Base-by-base conservation (phyloP, 2,113 vertebrate species). In the Zosterops lateralis region DNA sequence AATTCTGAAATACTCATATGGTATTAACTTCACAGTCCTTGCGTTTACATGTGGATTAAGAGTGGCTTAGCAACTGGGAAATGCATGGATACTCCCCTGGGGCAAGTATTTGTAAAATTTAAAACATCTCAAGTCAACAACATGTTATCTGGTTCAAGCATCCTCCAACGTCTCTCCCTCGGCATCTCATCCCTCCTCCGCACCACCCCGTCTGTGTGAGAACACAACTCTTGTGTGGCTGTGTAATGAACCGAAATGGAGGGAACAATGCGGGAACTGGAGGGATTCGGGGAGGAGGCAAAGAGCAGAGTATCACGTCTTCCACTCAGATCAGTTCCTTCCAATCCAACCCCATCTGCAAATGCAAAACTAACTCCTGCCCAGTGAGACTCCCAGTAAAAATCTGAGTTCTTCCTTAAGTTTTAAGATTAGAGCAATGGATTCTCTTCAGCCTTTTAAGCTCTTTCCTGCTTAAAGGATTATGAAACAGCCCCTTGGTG, bases 401-500 rank as follows among this genome's bases (percentile, higher is more conserved):
- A 92, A 79, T 19, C n/a, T 2, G 5, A 89, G 74, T 20, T 89
- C 62, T 70, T 91, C 74, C 34, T 89, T 64, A 70, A 91, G 1
- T 92, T 95, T 96, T 25, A 83, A 65, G 79, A 95, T 95, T 95
- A 96, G 7, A 67, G 68, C 68, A 73, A 74, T 17, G 19, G 72
- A 93, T 92, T 83, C 82, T 76, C 67, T 74, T 83, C 72, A 94
- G 90, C 56, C 79, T 83, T 87, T 86, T 85, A 96, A 95, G 79
- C 75, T 80, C 88, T 29, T 84, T 92, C 51, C 92, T 84, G 64
- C 85, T 96, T 95, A 96, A 88, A 71, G 85, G 93, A 95, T 96
- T 96, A 95, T 20, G 64, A 66, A 95, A 71, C 47, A 86, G 68
- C 31, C 21, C 51, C 75, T 31, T 22, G 29, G 45, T 64, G 51